These are phyloP conservation scores for Cyclargus thomasi DNA, from an alignment of 1,140 invertebrate species.

Conservation along the genomic window DNA sequence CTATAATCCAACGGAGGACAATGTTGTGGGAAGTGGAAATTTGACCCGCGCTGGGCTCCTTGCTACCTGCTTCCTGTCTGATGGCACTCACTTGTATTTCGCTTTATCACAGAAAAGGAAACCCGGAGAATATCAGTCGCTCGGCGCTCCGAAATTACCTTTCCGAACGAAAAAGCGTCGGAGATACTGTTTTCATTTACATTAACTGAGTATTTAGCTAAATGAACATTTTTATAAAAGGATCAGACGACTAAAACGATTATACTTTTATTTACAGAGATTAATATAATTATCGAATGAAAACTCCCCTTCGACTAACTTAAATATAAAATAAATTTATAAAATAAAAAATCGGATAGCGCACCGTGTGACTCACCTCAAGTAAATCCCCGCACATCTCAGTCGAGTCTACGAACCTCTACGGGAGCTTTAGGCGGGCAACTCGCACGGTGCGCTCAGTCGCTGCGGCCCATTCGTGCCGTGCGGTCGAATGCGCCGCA, in stretches of 20 bases:
- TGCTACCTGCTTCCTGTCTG: constrained; percentile 26
- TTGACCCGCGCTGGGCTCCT: not conserved
- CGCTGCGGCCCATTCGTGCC: not conserved
- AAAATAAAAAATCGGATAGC: not conserved
- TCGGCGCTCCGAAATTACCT: not conserved
- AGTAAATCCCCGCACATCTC: too few species aligned
- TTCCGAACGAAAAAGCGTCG: not conserved
- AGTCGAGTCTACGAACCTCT: too few species aligned
- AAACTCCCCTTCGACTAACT: not conserved
- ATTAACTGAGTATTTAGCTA: constrained; percentile 7
- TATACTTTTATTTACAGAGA: constrained; percentile 5
- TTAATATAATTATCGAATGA: constrained; percentile 5
- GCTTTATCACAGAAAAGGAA: constrained; percentile 24
- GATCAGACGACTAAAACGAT: not conserved
- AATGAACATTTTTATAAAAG: constrained; percentile 1
- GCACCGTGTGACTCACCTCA: not conserved
- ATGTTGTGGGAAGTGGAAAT: constrained; percentile 32
- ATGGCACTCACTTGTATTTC: constrained; percentile 61
- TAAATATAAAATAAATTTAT: constrained; percentile 9
- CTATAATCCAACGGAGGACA: constrained; percentile 28
- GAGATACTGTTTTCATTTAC: not conserved
- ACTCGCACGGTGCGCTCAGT: not conserved
- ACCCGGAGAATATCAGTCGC: not conserved
- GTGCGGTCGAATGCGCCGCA: not conserved
- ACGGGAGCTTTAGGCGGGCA: too few species aligned